A percentile compares a stretch with the other conserved stretches of the same genome.
Conservation (phyloP, 2,113 vertebrate species). For the Tachysurus fulvidraco region DNA sequence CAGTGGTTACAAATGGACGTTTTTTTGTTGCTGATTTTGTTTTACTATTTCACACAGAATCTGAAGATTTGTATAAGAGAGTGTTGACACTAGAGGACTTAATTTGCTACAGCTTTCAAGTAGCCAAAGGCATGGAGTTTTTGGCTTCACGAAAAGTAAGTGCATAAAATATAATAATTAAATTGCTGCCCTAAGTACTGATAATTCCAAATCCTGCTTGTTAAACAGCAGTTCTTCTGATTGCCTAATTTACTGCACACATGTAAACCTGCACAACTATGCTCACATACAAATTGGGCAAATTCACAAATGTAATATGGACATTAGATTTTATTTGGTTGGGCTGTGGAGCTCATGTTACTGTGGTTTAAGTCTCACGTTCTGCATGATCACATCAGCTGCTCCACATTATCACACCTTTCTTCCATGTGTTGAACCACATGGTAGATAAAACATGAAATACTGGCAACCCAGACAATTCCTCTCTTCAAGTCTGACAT, state of each 20-base stretch:
- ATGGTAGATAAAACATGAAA: constrained; percentile 50
- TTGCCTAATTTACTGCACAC: background rate
- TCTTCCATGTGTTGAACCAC: constrained; percentile 47
- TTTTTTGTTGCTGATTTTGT: constrained; percentile 15
- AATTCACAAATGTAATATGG: constrained; percentile 57
- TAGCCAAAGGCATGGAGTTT: constrained; percentile 95
- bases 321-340: constrained; percentile 25
- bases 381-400: constrained; percentile 58
- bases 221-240: background rate
- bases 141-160: constrained; percentile 90
- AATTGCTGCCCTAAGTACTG: background rate
- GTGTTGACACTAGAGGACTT: constrained; percentile 88
- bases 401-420: constrained; percentile 46
- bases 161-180: background rate
- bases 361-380: constrained; percentile 53
- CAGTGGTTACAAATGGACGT: background rate
- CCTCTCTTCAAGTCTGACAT: background rate
- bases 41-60: constrained; percentile 69
- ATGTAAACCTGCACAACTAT: background rate
- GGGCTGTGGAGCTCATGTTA: constrained; percentile 52
- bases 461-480: constrained; percentile 12
- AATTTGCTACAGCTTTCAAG: constrained; percentile 95
- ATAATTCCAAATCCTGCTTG: constrained; percentile 2
- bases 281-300: constrained; percentile 43
- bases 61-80: constrained; percentile 87